Evolutionary conservation across 2,797 vertebrate genomes (phyloP).

Genomic region (Crax fasciolata): DNA sequence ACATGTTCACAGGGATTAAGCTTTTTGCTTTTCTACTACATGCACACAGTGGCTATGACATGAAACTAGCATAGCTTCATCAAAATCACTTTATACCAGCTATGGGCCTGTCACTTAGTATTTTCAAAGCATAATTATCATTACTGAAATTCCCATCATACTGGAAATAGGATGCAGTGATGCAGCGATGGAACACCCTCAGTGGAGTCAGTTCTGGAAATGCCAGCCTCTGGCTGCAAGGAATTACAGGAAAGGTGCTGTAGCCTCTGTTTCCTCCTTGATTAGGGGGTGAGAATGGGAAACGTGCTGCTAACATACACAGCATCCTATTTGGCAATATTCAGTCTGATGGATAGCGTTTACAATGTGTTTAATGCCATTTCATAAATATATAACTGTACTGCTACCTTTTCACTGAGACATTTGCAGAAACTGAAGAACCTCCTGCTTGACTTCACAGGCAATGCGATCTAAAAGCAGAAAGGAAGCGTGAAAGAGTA

Average conservation of each 20-base stretch:
- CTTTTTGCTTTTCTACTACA: neutral
- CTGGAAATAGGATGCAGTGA: neutral
- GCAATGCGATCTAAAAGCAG: constrained; percentile 20
- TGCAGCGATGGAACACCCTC: neutral
- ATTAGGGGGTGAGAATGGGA: neutral
- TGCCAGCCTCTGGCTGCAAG: neutral
- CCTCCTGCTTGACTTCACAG: constrained; percentile 31
- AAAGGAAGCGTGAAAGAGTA: constrained; percentile 5
- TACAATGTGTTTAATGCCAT: neutral
- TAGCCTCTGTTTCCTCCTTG: neutral
- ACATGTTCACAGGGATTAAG: neutral
- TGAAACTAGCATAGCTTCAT: neutral
- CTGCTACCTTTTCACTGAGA: neutral
- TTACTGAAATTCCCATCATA: neutral
- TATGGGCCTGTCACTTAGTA: neutral
- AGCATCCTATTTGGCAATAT: neutral
- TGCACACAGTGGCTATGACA: neutral
- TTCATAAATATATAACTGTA: neutral
- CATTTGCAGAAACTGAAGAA: neutral
- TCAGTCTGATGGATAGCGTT: neutral
- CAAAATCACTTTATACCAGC: neutral
- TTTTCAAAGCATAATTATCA: neutral
- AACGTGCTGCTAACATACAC: neutral
- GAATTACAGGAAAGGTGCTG: neutral
- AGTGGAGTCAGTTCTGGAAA: neutral